These are phyloP conservation scores for Brachionus rotundiformis DNA, from an alignment of 1,140 invertebrate genomes.

Conservation along the genomic window DNA sequence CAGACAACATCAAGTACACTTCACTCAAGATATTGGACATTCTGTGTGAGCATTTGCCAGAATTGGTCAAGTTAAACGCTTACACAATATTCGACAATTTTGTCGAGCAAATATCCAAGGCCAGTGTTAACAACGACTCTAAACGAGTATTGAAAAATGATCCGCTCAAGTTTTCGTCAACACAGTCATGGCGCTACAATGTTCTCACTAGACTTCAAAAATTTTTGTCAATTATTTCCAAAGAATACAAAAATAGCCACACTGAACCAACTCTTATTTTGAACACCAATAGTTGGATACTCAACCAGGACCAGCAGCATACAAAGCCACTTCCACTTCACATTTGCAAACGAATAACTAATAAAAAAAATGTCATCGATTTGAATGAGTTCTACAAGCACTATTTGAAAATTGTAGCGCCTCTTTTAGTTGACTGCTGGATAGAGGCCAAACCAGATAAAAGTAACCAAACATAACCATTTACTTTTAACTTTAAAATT, in stretches of 20 bases:
- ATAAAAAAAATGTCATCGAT: conserved; percentile 22
- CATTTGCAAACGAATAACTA: conserved; percentile 18
- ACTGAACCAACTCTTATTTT: background rate
- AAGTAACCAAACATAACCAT: conserved; percentile 25
- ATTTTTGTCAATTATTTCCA: conserved; percentile 54
- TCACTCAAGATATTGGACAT: conserved; percentile 73
- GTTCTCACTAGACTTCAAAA: conserved; percentile 57
- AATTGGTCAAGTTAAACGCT: conserved; percentile 69
- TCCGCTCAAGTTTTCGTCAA: conserved; percentile 57
- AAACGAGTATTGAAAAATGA: conserved; percentile 55
- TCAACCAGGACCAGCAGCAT: conserved; percentile 51
- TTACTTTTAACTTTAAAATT: background rate
- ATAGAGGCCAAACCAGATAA: conserved; percentile 55
- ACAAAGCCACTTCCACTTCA: background rate
- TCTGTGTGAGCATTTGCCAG: conserved; percentile 69
- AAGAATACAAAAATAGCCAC: background rate
- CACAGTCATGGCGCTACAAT: conserved; percentile 57
- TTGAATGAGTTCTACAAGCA: conserved; percentile 10
- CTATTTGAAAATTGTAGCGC: conserved; percentile 55
- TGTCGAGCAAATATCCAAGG: conserved; percentile 72
- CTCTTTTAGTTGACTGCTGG: conserved; percentile 59
- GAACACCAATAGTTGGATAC: background rate
- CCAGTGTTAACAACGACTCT: conserved; percentile 52
- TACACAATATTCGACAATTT: conserved; percentile 75
- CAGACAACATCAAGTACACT: conserved; percentile 76